Conservation (phyloP, 2,113 vertebrate species). For the Acinonyx jubatus region DNA sequence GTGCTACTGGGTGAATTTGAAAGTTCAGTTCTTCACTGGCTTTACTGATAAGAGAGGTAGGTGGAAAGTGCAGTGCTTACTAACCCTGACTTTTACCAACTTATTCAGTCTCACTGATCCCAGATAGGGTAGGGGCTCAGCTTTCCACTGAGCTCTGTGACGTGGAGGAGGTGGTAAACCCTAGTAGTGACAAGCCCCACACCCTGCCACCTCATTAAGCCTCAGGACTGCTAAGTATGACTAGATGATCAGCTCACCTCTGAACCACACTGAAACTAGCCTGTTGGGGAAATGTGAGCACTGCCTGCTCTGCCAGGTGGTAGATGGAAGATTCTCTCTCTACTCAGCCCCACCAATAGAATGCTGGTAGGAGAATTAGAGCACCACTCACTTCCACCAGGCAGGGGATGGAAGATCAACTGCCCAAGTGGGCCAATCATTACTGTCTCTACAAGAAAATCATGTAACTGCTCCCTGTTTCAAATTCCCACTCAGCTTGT, state of each 20-base stretch:
- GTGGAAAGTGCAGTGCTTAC: background rate
- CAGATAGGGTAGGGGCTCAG: background rate
- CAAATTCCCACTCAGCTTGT: slow-evolving; percentile 3
- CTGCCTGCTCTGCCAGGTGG: background rate
- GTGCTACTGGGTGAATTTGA: background rate
- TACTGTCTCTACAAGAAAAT: background rate
- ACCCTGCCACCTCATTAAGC: background rate
- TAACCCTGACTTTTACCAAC: background rate
- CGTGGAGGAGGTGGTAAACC: background rate
- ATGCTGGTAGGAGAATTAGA: background rate
- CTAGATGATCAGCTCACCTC: background rate
- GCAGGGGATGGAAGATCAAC: background rate
- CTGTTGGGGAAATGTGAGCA: background rate
- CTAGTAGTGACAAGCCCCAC: background rate
- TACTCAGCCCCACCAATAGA: background rate
- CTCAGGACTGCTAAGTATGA: background rate
- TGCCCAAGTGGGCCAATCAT: background rate
- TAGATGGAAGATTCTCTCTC: background rate
- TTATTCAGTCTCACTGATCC: background rate
- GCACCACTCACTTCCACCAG: background rate
- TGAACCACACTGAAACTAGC: background rate
- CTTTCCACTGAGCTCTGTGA: background rate
- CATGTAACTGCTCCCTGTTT: background rate
- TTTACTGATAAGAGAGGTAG: background rate
- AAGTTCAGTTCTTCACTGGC: background rate